phyloP scores from a whole-genome alignment of 2,113 vertebrate genomes.

The Microcebus jonahi region DNA sequence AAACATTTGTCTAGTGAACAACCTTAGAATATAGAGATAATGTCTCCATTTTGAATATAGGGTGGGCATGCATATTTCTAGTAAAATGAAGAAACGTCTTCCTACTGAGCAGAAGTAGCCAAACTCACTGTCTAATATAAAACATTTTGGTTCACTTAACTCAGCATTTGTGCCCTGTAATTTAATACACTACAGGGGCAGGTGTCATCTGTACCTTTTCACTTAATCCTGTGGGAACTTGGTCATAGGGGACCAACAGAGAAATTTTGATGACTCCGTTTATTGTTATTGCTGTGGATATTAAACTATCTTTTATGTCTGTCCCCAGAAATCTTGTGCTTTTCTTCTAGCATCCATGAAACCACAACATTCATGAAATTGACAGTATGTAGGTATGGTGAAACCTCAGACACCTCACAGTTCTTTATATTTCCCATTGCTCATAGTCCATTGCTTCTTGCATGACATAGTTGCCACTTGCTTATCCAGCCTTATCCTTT shows the following conservation, averaged over 20 bases:
- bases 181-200: not conserved
- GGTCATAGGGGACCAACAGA: not conserved
- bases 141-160: not conserved
- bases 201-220: not conserved
- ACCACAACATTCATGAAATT: not conserved
- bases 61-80: not conserved
- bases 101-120: not conserved
- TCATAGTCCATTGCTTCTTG: not conserved
- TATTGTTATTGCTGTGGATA: not conserved
- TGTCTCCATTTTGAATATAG: not conserved
- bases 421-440: not conserved
- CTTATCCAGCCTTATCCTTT: not conserved
- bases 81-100: not conserved
- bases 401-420: not conserved
- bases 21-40: not conserved
- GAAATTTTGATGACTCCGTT: not conserved
- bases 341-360: not conserved
- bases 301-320: not conserved
- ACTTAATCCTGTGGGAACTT: not conserved
- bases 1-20: not conserved
- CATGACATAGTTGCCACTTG: accelerated
- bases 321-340: not conserved
- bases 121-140: not conserved
- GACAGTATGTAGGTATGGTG: not conserved
- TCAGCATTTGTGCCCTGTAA: not conserved